phyloP scores from a whole-genome alignment of 2,888 invertebrate species.

The Celastrina argiolus region DNA sequence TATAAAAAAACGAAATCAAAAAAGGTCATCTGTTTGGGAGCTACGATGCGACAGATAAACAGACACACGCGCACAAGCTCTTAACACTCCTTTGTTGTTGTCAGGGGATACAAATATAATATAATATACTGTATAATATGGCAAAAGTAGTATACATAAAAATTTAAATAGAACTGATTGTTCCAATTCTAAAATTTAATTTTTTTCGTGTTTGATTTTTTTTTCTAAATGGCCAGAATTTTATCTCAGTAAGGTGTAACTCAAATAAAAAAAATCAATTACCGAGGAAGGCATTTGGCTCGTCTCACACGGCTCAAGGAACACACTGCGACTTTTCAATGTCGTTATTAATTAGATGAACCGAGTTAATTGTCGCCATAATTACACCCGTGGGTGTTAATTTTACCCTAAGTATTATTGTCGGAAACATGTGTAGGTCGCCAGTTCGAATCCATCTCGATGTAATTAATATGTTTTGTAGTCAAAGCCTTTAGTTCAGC shows the following conservation, averaged over 20 bases:
- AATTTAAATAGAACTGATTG: conserved; percentile 41
- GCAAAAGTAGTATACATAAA: no score
- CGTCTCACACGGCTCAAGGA: conserved; percentile 13
- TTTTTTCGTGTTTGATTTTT: neutral
- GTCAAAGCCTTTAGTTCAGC: no score
- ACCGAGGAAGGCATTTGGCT: conserved; percentile 26
- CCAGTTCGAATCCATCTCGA: neutral
- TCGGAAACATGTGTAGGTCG: conserved; percentile 25
- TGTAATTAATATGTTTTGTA: no score
- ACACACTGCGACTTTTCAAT: conserved; percentile 23
- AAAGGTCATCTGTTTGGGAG: no score
- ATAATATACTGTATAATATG: no score
- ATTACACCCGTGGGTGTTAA: conserved; percentile 18
- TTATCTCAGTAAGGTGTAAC: neutral
- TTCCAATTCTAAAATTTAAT: neutral
- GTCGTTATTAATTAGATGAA: conserved; percentile 52
- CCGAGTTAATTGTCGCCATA: conserved; percentile 10
- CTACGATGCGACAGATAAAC: no score
- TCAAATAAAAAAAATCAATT: neutral
- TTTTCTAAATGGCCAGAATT: neutral
- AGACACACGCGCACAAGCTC: no score
- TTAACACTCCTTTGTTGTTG: no score
- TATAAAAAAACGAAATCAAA: no score
- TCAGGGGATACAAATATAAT: no score
- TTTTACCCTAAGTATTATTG: conserved; percentile 31